phyloP scores from a whole-genome alignment of 2,797 vertebrate genomes.

The Macroramphosus scolopax region DNA sequence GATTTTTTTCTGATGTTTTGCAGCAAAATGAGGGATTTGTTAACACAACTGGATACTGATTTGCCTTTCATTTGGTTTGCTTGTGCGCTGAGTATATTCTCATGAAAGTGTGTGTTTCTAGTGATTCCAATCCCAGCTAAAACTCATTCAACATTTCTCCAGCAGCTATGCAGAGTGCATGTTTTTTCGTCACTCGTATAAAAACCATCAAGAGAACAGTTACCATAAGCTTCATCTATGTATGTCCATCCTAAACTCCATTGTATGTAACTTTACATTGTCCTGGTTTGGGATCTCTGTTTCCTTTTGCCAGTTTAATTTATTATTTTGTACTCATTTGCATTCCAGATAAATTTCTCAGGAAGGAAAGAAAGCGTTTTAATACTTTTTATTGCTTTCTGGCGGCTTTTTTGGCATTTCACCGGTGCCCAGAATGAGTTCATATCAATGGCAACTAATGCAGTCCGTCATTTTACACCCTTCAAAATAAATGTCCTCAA shows the following conservation, averaged over 20 bases:
- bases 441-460: slow-evolving; percentile 55
- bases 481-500: slow-evolving; percentile 76
- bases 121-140: slow-evolving; percentile 22
- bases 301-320: slow-evolving; percentile 77
- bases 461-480: slow-evolving; percentile 52
- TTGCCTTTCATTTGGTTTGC: slow-evolving; percentile 19
- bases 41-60: slow-evolving; percentile 37
- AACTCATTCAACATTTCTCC: slow-evolving; percentile 14
- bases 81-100: slow-evolving; percentile 11
- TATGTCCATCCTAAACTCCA: slow-evolving; percentile 46
- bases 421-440: slow-evolving; percentile 37
- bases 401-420: slow-evolving; percentile 50
- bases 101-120: slow-evolving; percentile 7
- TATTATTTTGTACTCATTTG: slow-evolving; percentile 84
- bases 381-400: slow-evolving; percentile 59
- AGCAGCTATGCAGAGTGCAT: slow-evolving; percentile 37
- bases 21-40: slow-evolving; percentile 35
- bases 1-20: slow-evolving; percentile 32
- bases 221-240: slow-evolving; percentile 56
- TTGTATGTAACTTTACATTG: slow-evolving; percentile 56
- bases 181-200: slow-evolving; percentile 28
- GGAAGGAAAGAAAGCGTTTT: slow-evolving; percentile 77
- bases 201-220: slow-evolving; percentile 26
- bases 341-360: slow-evolving; percentile 93
- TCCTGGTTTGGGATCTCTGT: slow-evolving; percentile 59